A percentile compares a stretch with the other conserved stretches of the same genome.
Conservation (phyloP, 2,113 vertebrate species). For the Pygoscelis adeliae region DNA sequence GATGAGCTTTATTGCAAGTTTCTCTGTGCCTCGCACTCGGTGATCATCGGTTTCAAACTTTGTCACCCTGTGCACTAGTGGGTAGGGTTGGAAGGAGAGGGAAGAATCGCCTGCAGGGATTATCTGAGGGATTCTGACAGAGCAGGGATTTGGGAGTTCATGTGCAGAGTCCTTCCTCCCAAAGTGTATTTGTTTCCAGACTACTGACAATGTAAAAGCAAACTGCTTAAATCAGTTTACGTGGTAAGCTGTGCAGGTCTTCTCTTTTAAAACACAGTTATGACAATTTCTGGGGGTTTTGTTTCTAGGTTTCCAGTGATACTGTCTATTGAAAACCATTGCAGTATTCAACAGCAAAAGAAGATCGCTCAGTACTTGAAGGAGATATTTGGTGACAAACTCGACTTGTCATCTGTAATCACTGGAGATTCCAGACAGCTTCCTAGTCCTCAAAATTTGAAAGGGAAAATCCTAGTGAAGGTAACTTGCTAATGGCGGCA, state of each 20-base stretch:
- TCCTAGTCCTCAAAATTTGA: constrained; percentile 89
- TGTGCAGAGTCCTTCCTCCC: neutral
- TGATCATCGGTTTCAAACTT: neutral
- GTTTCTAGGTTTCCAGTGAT: constrained; percentile 89
- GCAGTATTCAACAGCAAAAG: constrained; percentile 93
- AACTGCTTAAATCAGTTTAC: neutral
- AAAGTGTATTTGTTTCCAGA: neutral
- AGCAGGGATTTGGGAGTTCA: neutral
- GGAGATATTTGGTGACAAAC: constrained; percentile 90
- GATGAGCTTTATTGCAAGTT: neutral
- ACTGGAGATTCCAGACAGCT: constrained; percentile 84
- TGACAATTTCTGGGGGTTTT: neutral
- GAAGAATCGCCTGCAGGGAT: neutral
- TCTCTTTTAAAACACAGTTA: neutral
- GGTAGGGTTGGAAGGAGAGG: neutral
- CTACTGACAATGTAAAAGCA: neutral
- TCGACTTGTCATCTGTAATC: constrained; percentile 84
- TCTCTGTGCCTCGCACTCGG: neutral
- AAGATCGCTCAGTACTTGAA: constrained; percentile 94
- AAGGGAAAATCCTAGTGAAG: constrained; percentile 96
- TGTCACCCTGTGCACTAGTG: neutral
- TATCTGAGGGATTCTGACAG: neutral
- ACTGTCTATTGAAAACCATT: constrained; percentile 96
- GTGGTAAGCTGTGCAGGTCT: neutral
- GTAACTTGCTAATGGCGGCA: constrained; percentile 64